phyloP scores from a whole-genome alignment of 2,113 vertebrate species.

The Nettapus auritus region DNA sequence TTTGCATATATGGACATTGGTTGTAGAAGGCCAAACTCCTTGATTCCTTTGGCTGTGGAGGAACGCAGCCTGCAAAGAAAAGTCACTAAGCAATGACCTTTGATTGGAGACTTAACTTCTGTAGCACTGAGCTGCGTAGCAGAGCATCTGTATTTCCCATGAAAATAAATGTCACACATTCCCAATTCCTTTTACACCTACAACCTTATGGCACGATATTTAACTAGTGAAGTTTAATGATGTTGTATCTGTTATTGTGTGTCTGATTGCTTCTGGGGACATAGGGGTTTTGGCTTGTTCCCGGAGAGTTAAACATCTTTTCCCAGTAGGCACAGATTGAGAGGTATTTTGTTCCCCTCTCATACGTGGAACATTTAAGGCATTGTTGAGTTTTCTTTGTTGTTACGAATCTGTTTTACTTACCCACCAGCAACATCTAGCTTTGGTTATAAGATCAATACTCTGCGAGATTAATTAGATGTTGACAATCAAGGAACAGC shows the following conservation, averaged over 20 bases:
- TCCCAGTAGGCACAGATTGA: neutral
- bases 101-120: neutral
- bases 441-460: constrained; percentile 25
- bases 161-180: neutral
- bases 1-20: neutral
- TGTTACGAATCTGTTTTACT: neutral
- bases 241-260: neutral
- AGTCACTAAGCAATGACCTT: neutral
- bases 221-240: neutral
- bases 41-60: neutral
- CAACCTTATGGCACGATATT: neutral
- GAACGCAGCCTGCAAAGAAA: neutral
- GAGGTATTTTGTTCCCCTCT: neutral
- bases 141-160: neutral
- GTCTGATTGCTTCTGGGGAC: neutral
- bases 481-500: neutral
- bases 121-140: neutral
- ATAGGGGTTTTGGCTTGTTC: neutral
- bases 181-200: neutral
- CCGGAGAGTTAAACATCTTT: neutral
- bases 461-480: constrained; percentile 23
- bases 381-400: neutral
- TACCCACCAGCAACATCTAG: neutral
- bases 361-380: neutral
- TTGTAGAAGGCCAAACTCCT: neutral